Percentiles rank a stretch among this genome's conserved stretches.
phyloP scores from a whole-genome alignment of 2,113 vertebrate genomes.

The Halcyon malimbica region DNA sequence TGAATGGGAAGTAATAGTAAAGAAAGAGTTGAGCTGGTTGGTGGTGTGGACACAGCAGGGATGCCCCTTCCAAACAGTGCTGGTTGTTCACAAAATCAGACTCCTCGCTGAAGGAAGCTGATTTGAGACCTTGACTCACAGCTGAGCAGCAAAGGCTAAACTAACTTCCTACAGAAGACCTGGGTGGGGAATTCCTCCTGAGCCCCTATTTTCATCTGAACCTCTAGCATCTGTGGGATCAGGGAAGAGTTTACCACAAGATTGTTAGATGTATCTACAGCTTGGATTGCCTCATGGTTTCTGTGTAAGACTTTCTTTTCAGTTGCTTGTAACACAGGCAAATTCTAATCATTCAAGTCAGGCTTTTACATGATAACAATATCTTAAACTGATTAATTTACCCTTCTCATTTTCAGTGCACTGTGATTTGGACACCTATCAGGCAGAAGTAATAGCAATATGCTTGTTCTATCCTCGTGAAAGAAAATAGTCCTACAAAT shows the following conservation, averaged over 20 bases:
- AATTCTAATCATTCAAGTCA: background rate
- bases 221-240: background rate
- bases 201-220: background rate
- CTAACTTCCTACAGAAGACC: background rate
- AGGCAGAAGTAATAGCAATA: background rate
- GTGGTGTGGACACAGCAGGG: background rate
- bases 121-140: background rate
- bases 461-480: background rate
- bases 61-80: background rate
- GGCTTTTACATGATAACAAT: background rate
- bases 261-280: background rate
- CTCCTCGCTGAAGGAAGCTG: background rate
- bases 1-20: background rate
- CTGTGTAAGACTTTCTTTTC: background rate
- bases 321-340: background rate
- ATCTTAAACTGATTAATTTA: background rate
- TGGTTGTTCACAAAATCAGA: background rate
- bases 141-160: background rate
- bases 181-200: background rate
- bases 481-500: background rate
- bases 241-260: background rate
- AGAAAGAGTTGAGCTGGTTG: background rate
- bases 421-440: background rate
- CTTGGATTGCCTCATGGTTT: background rate
- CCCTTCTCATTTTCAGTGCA: background rate